phyloP scores from a whole-genome alignment of 2,888 invertebrate species.

The Eueremaeus valkanovi region DNA sequence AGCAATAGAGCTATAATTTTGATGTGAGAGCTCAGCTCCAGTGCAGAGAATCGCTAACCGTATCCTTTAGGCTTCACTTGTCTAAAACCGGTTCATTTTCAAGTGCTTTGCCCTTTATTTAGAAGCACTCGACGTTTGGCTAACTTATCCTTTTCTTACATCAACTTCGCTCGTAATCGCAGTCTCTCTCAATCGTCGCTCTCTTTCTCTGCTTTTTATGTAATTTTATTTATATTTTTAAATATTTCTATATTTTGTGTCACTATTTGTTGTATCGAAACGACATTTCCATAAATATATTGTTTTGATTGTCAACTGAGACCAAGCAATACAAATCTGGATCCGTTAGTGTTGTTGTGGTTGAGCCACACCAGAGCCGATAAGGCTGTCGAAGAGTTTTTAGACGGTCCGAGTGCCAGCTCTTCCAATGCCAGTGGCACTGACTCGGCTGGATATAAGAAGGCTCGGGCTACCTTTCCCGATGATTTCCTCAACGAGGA shows the following conservation, averaged over 20 bases:
- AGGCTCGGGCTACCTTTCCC: constrained; percentile 39
- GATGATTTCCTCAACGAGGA: constrained; percentile 40
- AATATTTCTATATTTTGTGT: background rate
- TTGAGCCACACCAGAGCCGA: constrained; percentile 47
- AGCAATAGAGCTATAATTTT: background rate
- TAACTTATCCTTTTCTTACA: constrained; percentile 34
- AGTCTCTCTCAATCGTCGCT: background rate
- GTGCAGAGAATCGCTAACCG: background rate
- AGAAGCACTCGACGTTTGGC: constrained; percentile 18
- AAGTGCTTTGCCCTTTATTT: constrained; percentile 31
- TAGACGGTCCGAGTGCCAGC: constrained; percentile 37
- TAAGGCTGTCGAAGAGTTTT: constrained; percentile 43
- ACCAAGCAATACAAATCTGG: constrained; percentile 42
- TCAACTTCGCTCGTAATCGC: background rate
- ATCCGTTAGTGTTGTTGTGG: constrained; percentile 47
- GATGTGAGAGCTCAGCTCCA: background rate
- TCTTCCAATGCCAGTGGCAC: background rate
- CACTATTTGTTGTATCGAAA: too few species aligned
- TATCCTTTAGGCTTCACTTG: constrained; percentile 27
- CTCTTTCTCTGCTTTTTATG: background rate
- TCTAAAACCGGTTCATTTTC: constrained; percentile 23
- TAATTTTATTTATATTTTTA: background rate
- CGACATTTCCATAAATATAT: too few species aligned
- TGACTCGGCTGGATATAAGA: constrained; percentile 36
- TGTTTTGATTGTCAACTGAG: too few species aligned